Conservation (phyloP, 2,113 vertebrate species). For the Crotalus tigris region DNA sequence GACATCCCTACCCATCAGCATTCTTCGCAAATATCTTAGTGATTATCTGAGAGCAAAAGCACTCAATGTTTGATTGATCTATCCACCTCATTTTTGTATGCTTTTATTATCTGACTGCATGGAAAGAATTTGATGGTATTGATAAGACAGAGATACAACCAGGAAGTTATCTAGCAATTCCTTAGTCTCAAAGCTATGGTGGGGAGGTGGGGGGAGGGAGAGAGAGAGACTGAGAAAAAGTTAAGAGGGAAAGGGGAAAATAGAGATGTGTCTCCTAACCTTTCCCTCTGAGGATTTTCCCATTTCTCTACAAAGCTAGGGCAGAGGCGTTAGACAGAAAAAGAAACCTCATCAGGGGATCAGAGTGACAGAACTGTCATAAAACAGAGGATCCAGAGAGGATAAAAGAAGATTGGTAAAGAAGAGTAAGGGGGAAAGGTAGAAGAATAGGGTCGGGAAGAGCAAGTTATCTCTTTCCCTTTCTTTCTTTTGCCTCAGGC, state of each 20-base stretch:
- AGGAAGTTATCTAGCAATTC: not conserved
- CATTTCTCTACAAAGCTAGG: slow-evolving; percentile 12
- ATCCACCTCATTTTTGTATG: not conserved
- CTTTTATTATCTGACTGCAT: not conserved
- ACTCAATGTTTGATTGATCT: not conserved
- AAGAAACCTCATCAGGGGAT: slow-evolving; percentile 62
- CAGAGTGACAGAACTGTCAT: slow-evolving; percentile 56
- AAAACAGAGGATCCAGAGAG: slow-evolving; percentile 59
- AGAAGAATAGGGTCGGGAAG: slow-evolving; percentile 63
- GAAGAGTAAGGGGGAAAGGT: slow-evolving; percentile 48
- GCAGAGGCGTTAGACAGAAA: slow-evolving; percentile 39
- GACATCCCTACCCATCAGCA: not conserved
- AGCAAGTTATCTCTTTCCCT: slow-evolving; percentile 67
- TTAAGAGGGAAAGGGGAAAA: not conserved
- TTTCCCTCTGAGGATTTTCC: slow-evolving; percentile 37
- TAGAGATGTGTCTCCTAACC: not conserved
- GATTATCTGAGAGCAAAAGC: not conserved
- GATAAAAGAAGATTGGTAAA: slow-evolving; percentile 65
- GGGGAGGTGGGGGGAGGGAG: not conserved
- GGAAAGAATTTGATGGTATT: not conserved
- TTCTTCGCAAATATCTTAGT: not conserved
- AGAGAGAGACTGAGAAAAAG: slow-evolving; percentile 10
- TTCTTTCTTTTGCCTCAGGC: slow-evolving; percentile 68
- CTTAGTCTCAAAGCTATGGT: not conserved
- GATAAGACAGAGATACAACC: slow-evolving; percentile 8